A percentile compares a stretch with the other conserved stretches of the same genome.
phyloP scores from a whole-genome alignment of 2,888 invertebrate species.

The Lacanobia wlatinum region DNA sequence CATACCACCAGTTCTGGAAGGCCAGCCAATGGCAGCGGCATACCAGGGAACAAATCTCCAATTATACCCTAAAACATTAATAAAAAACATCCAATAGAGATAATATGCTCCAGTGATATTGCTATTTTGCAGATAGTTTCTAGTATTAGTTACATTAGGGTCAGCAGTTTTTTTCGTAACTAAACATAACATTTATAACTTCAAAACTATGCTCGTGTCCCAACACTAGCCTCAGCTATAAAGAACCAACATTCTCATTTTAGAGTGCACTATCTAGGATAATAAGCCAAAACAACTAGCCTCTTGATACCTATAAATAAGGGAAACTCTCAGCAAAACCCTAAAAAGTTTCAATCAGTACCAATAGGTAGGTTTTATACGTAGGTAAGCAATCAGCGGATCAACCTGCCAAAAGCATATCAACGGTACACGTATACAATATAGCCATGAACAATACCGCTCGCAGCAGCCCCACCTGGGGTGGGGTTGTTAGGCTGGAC shows the following conservation, averaged over 20 bases:
- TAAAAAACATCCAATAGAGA: not conserved
- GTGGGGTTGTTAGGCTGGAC: conserved; percentile 36
- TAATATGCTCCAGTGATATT: not conserved
- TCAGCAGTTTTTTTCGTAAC: no score
- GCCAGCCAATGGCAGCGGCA: conserved; percentile 94
- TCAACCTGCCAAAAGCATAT: conserved; percentile 29
- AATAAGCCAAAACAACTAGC: no score
- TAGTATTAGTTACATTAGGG: no score
- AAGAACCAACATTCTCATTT: no score
- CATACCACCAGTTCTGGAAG: conserved; percentile 91
- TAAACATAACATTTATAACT: no score
- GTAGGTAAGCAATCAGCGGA: not conserved
- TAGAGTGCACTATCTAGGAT: no score
- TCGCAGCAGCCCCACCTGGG: conserved; percentile 22
- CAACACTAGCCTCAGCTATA: no score
- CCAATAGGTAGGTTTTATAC: not conserved
- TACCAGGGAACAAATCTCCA: conserved; percentile 97
- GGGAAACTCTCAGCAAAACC: not conserved
- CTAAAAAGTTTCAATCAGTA: not conserved
- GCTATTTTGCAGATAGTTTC: not conserved
- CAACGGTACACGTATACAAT: conserved; percentile 14
- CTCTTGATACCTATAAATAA: no score
- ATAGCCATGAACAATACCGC: conserved; percentile 32
- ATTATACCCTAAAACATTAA: conserved; percentile 94
- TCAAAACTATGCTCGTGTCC: no score